Conservation (phyloP, 2,797 vertebrate genomes). For the Spinus olivaceus region DNA sequence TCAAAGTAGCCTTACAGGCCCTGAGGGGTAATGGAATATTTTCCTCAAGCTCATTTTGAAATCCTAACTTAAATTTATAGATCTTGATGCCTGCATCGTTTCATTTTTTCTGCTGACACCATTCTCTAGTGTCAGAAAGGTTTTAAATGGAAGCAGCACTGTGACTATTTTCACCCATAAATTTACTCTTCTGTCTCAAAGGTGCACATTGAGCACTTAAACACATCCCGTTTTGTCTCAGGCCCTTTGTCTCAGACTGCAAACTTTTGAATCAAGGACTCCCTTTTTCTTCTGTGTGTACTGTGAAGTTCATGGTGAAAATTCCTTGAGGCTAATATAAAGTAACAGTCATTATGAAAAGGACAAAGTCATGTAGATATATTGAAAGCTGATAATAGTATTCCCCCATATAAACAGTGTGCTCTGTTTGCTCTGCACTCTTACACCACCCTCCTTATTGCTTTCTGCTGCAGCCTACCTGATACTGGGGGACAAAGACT, state of each 20-base stretch:
- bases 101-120: neutral
- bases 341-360: neutral
- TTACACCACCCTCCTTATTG: neutral
- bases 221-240: neutral
- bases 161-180: neutral
- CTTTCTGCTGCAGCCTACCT: neutral
- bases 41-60: constrained; percentile 33
- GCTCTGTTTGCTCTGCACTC: constrained; percentile 8
- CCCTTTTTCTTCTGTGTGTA: neutral
- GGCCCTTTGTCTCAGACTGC: neutral
- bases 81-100: neutral
- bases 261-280: neutral
- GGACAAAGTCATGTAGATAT: neutral
- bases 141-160: neutral
- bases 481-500: constrained; percentile 9
- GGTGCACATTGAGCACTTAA: neutral
- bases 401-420: neutral
- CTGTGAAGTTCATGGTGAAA: neutral
- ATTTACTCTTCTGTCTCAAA: neutral
- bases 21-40: neutral
- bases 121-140: neutral
- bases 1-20: constrained; percentile 14
- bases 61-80: constrained; percentile 34
- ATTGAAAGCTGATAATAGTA: neutral
- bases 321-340: neutral